Conservation (phyloP, 2,888 invertebrate species). For the Caenorhabditis japonica region DNA sequence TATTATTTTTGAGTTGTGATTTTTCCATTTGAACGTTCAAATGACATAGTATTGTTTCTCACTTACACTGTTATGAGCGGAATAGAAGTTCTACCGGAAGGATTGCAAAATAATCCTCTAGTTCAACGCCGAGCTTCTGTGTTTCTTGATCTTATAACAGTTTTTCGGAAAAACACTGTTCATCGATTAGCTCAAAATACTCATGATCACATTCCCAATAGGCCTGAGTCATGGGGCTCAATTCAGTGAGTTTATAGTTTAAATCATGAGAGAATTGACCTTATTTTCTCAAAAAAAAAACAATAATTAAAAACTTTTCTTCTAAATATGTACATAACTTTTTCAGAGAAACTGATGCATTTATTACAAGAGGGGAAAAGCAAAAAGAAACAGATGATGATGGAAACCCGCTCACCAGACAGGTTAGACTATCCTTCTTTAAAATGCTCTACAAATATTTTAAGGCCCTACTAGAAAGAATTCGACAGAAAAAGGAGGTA, state of each 20-base stretch:
- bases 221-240: constrained; percentile 12
- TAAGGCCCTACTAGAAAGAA: constrained; percentile 76
- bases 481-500: constrained; percentile 78
- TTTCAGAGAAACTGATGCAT: constrained; percentile 75
- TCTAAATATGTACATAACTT: too few species aligned
- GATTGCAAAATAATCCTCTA: constrained; percentile 56
- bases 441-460: constrained; percentile 3
- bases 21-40: too few species aligned
- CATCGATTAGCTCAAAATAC: constrained; percentile 10
- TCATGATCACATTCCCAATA: constrained; percentile 12
- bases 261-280: too few species aligned
- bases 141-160: constrained; percentile 74
- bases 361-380: constrained; percentile 61
- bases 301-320: too few species aligned
- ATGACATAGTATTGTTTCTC: too few species aligned
- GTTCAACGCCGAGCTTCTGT: constrained; percentile 70
- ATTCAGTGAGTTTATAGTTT: background rate
- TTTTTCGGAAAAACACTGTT: constrained; percentile 72
- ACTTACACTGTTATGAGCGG: too few species aligned
- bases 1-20: background rate
- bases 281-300: too few species aligned
- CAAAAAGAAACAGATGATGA: constrained; percentile 75
- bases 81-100: constrained; percentile 58
- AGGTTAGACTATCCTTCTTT: constrained; percentile 45
- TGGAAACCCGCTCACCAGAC: constrained; percentile 73